These are phyloP conservation scores for Camponotus pennsylvanicus DNA, from an alignment of 1,140 invertebrate genomes.

Conservation along the genomic window DNA sequence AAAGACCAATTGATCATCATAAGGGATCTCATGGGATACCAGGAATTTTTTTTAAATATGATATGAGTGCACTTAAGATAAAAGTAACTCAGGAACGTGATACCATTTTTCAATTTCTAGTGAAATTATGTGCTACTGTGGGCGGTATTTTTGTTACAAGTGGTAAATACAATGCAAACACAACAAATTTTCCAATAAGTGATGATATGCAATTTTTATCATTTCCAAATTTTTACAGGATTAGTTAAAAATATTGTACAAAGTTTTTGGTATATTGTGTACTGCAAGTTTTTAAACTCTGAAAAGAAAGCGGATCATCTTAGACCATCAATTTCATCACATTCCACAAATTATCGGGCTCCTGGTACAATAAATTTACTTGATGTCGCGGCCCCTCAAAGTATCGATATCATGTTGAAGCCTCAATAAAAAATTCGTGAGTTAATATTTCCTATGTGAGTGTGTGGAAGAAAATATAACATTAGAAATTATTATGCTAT, in stretches of 20 bases:
- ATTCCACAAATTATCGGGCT: conserved; percentile 44
- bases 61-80: conserved; percentile 95
- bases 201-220: conserved; percentile 46
- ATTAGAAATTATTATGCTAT: neutral
- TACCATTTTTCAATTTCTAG: conserved; percentile 92
- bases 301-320: conserved; percentile 53
- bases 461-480: neutral
- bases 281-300: conserved; percentile 78
- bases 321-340: conserved; percentile 23
- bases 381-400: conserved; percentile 70
- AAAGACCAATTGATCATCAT: conserved; percentile 90
- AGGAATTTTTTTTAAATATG: conserved; percentile 98
- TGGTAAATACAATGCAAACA: conserved; percentile 83
- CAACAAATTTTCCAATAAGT: neutral
- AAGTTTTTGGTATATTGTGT: conserved; percentile 80
- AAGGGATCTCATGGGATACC: conserved; percentile 96
- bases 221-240: conserved; percentile 74
- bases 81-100: conserved; percentile 94
- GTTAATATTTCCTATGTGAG: neutral
- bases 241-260: conserved; percentile 84
- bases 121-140: conserved; percentile 95
- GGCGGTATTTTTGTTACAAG: conserved; percentile 96
- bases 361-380: conserved; percentile 74
- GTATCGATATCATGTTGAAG: conserved; percentile 75
- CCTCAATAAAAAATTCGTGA: conserved; percentile 69